Evolutionary conservation across 37 sponge, comb jelly and placozoan species (phyloP).

Genomic region (Cliona cf. orientalis): DNA sequence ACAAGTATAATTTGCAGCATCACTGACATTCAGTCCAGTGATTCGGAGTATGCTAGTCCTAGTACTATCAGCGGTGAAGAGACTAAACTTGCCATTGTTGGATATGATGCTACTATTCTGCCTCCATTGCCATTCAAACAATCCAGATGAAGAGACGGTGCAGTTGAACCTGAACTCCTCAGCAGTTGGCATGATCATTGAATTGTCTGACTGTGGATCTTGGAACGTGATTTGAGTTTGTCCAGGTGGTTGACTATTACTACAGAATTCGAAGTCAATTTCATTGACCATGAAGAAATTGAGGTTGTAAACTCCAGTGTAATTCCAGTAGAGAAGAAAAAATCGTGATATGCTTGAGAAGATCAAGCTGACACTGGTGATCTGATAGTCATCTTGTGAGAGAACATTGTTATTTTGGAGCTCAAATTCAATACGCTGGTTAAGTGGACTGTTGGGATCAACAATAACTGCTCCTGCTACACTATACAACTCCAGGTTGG

Average conservation of each 20-base stretch:
- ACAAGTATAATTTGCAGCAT: constrained; percentile 43
- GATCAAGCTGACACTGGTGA: constrained; percentile 2
- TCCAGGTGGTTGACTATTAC: neutral
- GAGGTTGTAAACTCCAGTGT: constrained; percentile 6
- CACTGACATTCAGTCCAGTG: constrained; percentile 3
- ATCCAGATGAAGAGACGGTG: constrained; percentile 23
- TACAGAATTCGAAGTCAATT: constrained; percentile 29
- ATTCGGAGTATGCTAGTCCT: constrained; percentile 40
- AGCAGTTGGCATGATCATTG: constrained; percentile 1
- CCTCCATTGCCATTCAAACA: constrained; percentile 43
- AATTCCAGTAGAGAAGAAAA: constrained; percentile 4
- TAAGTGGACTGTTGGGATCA: neutral
- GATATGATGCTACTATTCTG: neutral
- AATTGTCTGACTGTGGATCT: neutral
- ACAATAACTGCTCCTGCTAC: neutral
- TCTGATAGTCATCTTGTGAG: constrained; percentile 4
- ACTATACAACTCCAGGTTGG: constrained; percentile 12
- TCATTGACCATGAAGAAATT: constrained; percentile 51
- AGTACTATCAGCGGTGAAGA: constrained; percentile 32
- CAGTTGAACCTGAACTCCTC: constrained; percentile 29
- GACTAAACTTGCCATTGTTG: neutral
- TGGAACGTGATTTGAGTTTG: neutral
- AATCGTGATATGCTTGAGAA: neutral
- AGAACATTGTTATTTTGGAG: constrained; percentile 15
- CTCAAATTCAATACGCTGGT: neutral